Evolutionary conservation across 2,113 vertebrate genomes (phyloP).

Genomic region (Coptodon rendalli): DNA sequence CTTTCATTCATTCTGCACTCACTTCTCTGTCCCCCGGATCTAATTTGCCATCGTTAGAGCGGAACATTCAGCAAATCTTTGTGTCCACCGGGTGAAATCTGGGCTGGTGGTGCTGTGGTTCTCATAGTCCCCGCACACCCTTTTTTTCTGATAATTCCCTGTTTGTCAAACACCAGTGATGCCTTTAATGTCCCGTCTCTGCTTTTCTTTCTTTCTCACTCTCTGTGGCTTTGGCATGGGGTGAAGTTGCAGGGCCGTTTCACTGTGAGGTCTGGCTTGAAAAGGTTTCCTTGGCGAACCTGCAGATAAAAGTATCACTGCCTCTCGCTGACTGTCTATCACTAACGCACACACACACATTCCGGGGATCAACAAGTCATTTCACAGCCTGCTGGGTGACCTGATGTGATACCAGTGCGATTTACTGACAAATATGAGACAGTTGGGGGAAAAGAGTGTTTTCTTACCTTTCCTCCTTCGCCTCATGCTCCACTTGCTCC

Average conservation of each 20-base stretch:
- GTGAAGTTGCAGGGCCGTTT: background rate
- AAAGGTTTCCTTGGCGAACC: background rate
- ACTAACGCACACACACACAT: background rate
- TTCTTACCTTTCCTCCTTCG: conserved; percentile 11
- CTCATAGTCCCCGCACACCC: background rate
- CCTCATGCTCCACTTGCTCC: conserved; percentile 27
- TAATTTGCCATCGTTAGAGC: conserved; percentile 37
- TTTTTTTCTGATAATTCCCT: background rate
- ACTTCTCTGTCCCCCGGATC: background rate
- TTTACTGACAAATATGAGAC: conserved; percentile 51
- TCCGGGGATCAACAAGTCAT: conserved; percentile 46
- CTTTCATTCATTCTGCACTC: conserved; percentile 4
- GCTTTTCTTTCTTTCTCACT: background rate
- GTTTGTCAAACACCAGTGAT: background rate
- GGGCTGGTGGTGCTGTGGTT: background rate
- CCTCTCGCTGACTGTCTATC: background rate
- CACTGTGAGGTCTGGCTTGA: conserved; percentile 2
- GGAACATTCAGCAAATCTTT: conserved; percentile 32
- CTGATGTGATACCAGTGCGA: conserved; percentile 3
- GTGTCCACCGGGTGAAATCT: background rate
- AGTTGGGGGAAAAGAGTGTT: background rate
- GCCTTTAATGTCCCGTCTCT: background rate
- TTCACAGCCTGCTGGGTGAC: conserved; percentile 53
- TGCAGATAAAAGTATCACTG: conserved; percentile 16
- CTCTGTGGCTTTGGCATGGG: background rate